Conservation (phyloP, 2,797 vertebrate species). For the Anomalospiza imberbis region DNA sequence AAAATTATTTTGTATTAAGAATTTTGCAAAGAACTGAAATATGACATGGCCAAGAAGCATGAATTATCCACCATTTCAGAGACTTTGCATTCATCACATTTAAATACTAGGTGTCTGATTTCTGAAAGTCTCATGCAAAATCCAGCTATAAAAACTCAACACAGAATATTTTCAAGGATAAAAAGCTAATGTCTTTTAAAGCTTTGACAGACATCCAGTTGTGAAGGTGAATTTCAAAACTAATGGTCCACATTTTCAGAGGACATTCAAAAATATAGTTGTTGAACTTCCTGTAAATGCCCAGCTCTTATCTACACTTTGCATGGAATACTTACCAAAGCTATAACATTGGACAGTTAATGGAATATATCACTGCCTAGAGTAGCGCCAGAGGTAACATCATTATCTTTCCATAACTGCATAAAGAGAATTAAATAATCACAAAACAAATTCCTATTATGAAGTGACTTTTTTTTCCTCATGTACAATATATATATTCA, state of each 20-base stretch:
- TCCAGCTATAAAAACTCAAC: conserved; percentile 49
- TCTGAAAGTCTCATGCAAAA: conserved; percentile 59
- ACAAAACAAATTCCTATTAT: conserved; percentile 69
- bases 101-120: conserved; percentile 36
- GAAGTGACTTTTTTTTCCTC: conserved; percentile 58
- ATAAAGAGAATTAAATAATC: conserved; percentile 53
- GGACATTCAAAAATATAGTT: conserved; percentile 14
- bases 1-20: conserved; percentile 22
- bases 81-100: conserved; percentile 39
- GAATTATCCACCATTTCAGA: conserved; percentile 34
- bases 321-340: conserved; percentile 22
- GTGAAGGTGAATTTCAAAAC: conserved; percentile 15
- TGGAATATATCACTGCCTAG: background rate
- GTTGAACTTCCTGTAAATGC: conserved; percentile 19
- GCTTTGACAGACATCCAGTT: conserved; percentile 24
- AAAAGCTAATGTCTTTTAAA: conserved; percentile 26
- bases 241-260: conserved; percentile 9
- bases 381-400: conserved; percentile 46
- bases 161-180: conserved; percentile 49
- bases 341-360: background rate
- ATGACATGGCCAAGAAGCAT: conserved; percentile 21
- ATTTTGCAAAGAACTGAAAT: conserved; percentile 24
- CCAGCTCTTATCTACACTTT: conserved; percentile 27
- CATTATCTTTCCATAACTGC: conserved; percentile 43
- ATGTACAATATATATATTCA: conserved; percentile 61